Conservation (phyloP, 2,888 invertebrate genomes). For the Physocephala rufipes region DNA sequence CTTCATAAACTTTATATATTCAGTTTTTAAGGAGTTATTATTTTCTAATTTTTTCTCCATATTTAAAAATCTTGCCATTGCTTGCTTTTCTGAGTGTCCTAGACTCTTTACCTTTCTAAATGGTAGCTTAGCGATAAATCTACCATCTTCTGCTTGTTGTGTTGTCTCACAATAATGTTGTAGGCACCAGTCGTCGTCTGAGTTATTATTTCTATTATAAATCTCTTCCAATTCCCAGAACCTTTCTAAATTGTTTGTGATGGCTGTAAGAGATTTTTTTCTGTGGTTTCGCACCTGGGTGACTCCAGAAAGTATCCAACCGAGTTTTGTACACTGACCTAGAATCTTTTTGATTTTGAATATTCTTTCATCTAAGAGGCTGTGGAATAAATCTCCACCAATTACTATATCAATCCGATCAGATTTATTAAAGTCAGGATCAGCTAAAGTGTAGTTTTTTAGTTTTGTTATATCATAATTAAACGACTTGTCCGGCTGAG, state of each 20-base stretch:
- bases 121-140: slow-evolving; percentile 8
- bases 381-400: slow-evolving; percentile 22
- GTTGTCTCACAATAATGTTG: neutral
- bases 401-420: slow-evolving; percentile 39
- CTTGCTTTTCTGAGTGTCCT: neutral
- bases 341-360: slow-evolving; percentile 22
- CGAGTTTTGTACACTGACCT: slow-evolving; percentile 35
- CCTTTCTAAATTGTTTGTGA: slow-evolving; percentile 5
- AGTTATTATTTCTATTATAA: neutral
- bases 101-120: neutral
- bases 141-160: neutral
- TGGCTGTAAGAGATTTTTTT: slow-evolving; percentile 6
- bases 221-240: slow-evolving; percentile 25
- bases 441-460: slow-evolving; percentile 30
- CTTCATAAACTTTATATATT: slow-evolving; percentile 3
- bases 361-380: slow-evolving; percentile 29
- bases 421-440: slow-evolving; percentile 36
- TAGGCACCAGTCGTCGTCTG: neutral
- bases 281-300: neutral
- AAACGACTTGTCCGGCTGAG: slow-evolving; percentile 26
- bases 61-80: neutral
- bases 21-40: neutral
- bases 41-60: neutral
- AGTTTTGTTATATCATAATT: slow-evolving; percentile 28
- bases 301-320: slow-evolving; percentile 35